Base-by-base conservation (phyloP, 2,888 invertebrate species). In the Plebejus melissa region DNA sequence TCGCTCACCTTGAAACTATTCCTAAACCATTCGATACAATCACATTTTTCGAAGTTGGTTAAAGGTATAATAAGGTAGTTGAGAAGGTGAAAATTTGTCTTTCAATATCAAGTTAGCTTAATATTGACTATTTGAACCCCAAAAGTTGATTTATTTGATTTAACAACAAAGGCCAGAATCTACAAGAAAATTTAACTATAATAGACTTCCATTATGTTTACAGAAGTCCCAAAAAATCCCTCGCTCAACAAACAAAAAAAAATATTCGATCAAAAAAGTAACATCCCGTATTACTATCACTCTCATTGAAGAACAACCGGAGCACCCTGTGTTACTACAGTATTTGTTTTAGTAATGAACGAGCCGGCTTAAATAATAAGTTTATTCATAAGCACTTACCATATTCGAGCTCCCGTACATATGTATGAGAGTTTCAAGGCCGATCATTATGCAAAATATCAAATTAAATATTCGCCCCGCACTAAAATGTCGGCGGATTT, bases 331-430 rank as follows among this genome's bases (percentile, higher is more conserved):
- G 88, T 86, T 91, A 92, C 93, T 92, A 92, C 90, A 88, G 88
- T 93, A 92, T 93, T 93, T 93, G 93, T 93, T 93, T 93, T 93
- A 93, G 93, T 93, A 93, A 93, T 93, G 91, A 93, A 93, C 93
- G 90, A 91, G 89, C 90, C 87, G 88, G 90, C 92, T 93, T 91
- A 93, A 93, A 92, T 92, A 92, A 92, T 91, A 93, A 92, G 91
- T 92, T 86, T 92, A 93, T 93, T 93, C 93, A 93, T 92, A 93
- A 91, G 90, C 89, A 91, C 93, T 91, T 91, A 91, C 91, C 91
- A 92, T 91, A 92, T 91, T 89, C 85, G 92, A 89, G 91, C 91
- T 90, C 87, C 84, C 88, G 92, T 90, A 90, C 93, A 91, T 93
- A 93, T 93, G 93, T 91, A 93, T 93, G 92, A 92, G 89, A 88